phyloP scores from a whole-genome alignment of 1,140 invertebrate genomes.

The Pantala flavescens region DNA sequence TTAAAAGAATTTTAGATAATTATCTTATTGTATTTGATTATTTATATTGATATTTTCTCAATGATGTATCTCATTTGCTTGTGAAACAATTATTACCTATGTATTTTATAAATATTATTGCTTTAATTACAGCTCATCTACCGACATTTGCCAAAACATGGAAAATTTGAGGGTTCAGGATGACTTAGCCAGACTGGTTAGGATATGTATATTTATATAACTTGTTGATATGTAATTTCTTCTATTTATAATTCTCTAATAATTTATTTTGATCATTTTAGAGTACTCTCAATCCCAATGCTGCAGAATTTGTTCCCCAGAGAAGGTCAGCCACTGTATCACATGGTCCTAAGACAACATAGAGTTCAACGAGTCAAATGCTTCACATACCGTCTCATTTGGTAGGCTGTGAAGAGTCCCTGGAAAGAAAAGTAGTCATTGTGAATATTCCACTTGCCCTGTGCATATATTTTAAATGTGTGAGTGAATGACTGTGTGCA shows the following conservation, averaged over 20 bases:
- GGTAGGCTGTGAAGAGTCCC: slow-evolving; percentile 7
- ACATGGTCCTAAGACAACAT: not conserved
- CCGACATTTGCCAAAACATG: not conserved
- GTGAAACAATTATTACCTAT: no score
- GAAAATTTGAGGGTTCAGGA: slow-evolving; percentile 5
- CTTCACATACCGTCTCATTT: slow-evolving; percentile 9
- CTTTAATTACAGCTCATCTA: not conserved
- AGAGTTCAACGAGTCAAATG: not conserved
- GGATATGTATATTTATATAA: not conserved
- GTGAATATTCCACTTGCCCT: slow-evolving; percentile 5
- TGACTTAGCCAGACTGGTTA: not conserved
- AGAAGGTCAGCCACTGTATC: not conserved
- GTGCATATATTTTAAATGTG: not conserved
- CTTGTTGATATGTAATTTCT: not conserved
- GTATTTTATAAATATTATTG: no score
- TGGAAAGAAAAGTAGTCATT: not conserved
- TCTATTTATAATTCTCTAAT: not conserved
- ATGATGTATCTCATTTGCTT: no score
- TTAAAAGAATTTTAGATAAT: no score
- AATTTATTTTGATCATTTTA: not conserved
- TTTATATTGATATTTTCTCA: no score
- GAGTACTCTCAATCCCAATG: not conserved
- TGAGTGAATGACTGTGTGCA: not conserved
- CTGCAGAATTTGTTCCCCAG: not conserved
- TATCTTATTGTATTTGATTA: no score